Base-by-base conservation (phyloP, 2,797 vertebrate species). In the Ciconia nigra region DNA sequence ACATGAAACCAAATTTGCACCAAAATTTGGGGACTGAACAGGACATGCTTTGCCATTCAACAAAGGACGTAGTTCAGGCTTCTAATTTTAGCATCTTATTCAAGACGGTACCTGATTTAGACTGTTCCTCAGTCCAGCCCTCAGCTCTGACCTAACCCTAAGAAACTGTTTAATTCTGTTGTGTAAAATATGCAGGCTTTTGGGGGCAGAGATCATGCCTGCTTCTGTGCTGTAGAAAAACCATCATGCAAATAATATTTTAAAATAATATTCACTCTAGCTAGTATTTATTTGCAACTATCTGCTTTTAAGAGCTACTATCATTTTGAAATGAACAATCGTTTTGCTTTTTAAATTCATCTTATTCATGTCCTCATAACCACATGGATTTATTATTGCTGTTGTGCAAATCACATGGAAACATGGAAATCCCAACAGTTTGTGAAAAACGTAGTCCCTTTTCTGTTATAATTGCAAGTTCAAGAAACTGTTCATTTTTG, bases 21-120 rank as follows among this genome's bases (percentile, higher is more conserved):
- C 93, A 88, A 90, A 96, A 94, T 90, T 91, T 92, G 82, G 46
- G 76, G 69, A 85, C 70, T 73, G 63, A 87, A 79, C 55, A 90
- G 79, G 89, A 83, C 87, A 81, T n/a, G 42, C 76, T 79, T 89
- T 90, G 63, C 69, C 83, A 70, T 54, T 94, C 84, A 81, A 89
- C 47, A 93, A 73, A 95, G 83, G 76, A 74, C 15, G 15, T 35
- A 33, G 78, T 83, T 84, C 57, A 91, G 39, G 33, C 46, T 93
- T 96, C 92, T 96, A 93, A 89, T 96, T 94, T 94, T 94, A 95
- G 89, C 47, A 61, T 59, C 65, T 79, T 83, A 83, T 76, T 86
- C 59, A 87, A 85, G 63, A 74, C 3, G 13, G 83, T 62, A 89
- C 66, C 70, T 63, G 70, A 90, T 95, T 93, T 84, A 79, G 46